These are phyloP conservation scores for Anolis apletophallus DNA, from an alignment of 2,797 vertebrate genomes.

Conservation along the genomic window DNA sequence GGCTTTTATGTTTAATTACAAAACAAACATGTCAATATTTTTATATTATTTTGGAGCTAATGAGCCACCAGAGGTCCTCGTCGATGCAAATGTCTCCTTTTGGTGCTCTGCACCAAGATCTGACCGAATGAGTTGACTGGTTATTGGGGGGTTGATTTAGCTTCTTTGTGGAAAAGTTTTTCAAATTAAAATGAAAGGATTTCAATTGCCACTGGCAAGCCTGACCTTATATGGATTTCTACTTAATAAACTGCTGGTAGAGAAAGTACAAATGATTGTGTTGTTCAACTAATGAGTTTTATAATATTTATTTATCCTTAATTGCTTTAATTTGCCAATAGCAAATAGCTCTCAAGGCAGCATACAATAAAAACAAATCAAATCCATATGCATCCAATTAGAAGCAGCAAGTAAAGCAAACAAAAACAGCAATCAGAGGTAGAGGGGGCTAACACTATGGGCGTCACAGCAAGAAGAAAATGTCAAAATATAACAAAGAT, in stretches of 20 bases:
- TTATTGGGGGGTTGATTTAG: neutral
- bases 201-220: slow-evolving; percentile 36
- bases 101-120: neutral
- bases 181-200: slow-evolving; percentile 29
- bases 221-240: neutral
- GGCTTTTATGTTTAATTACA: slow-evolving; percentile 56
- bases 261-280: neutral
- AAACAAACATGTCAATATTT: slow-evolving; percentile 44
- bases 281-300: neutral
- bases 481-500: neutral
- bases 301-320: neutral
- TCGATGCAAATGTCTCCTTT: slow-evolving; percentile 27
- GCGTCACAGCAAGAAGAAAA: neutral
- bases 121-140: neutral
- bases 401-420: neutral
- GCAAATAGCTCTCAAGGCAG: neutral
- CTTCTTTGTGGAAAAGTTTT: slow-evolving; percentile 34
- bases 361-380: neutral
- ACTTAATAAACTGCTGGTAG: neutral
- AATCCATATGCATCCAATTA: neutral
- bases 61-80: slow-evolving; percentile 60
- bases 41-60: slow-evolving; percentile 21
- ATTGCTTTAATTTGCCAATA: neutral
- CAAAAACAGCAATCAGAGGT: neutral
- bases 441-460: neutral